Conservation (phyloP, 2,888 invertebrate species). For the Netelia fuscicornis region DNA sequence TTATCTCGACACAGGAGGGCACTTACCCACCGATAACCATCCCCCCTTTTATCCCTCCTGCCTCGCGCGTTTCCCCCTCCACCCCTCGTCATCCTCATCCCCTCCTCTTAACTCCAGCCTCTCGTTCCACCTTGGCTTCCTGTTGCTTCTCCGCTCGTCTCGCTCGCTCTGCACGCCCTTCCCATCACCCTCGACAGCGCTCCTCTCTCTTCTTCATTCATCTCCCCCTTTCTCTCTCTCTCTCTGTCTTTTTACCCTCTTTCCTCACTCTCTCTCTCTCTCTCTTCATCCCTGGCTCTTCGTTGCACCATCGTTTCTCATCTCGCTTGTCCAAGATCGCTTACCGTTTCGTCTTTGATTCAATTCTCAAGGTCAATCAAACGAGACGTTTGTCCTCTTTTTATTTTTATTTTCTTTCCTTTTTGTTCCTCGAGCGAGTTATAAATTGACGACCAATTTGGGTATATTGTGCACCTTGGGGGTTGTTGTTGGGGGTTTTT, state of each 20-base stretch:
- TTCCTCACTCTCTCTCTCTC: slow-evolving; percentile 18
- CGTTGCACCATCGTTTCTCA: slow-evolving; percentile 40
- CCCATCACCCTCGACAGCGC: not conserved
- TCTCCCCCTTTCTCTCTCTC: slow-evolving; percentile 4
- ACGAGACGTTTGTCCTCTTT: not conserved
- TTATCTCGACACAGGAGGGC: slow-evolving; percentile 84
- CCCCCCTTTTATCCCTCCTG: slow-evolving; percentile 66
- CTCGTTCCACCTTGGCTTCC: slow-evolving; percentile 27
- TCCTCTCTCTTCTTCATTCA: slow-evolving; percentile 54
- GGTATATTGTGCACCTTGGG: not conserved
- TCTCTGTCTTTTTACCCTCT: slow-evolving; percentile 19
- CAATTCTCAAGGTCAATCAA: not conserved
- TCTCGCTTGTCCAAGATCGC: slow-evolving; percentile 5
- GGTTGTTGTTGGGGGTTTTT: not conserved
- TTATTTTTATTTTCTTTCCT: too few species aligned
- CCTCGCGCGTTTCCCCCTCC: slow-evolving; percentile 51
- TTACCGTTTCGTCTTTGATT: not conserved
- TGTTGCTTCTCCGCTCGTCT: slow-evolving; percentile 49
- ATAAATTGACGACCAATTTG: not conserved
- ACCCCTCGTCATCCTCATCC: slow-evolving; percentile 59
- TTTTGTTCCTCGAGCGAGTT: not conserved
- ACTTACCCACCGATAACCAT: slow-evolving; percentile 83
- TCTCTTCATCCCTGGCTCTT: not conserved
- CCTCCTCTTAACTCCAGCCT: slow-evolving; percentile 4
- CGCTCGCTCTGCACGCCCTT: slow-evolving; percentile 32